A percentile compares a stretch with the other conserved stretches of the same genome.
These are phyloP conservation scores for Pangasianodon hypophthalmus DNA, from an alignment of 2,113 vertebrate species.

Conservation along the genomic window DNA sequence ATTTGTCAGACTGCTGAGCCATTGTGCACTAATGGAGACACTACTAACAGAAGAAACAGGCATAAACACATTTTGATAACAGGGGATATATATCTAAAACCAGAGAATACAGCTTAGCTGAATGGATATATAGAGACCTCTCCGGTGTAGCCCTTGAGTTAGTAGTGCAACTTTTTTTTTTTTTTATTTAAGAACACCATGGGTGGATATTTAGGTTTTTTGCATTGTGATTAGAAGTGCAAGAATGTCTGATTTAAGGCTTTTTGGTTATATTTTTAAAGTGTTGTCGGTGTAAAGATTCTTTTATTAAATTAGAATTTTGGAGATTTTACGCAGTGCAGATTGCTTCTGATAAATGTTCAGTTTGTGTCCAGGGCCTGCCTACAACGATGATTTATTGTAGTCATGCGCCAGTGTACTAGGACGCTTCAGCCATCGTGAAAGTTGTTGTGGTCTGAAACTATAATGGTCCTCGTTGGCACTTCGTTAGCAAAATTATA, in stretches of 20 bases:
- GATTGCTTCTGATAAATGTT: not conserved
- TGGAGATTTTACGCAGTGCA: not conserved
- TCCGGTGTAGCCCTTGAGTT: not conserved
- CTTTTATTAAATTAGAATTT: too few relatives aligned
- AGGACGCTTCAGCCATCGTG: not conserved
- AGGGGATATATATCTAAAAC: not conserved
- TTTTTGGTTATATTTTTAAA: not conserved
- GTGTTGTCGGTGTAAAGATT: not conserved
- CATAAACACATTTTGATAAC: not conserved
- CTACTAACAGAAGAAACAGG: not conserved
- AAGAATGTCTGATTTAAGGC: not conserved
- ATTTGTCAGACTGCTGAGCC: not conserved
- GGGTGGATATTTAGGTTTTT: not conserved
- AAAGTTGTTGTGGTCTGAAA: not conserved
- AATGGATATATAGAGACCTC: not conserved
- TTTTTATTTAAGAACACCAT: not conserved
- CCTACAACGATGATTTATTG: not conserved
- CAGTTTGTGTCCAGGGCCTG: not conserved
- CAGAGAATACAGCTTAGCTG: not conserved
- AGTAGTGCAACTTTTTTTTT: not conserved
- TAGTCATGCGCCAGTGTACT: not conserved
- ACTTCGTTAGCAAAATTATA: not conserved
- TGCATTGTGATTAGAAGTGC: not conserved
- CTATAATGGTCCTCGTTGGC: not conserved
- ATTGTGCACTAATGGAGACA: not conserved